Base-by-base conservation (phyloP, 2,797 vertebrate genomes). In the Apogon talboti region DNA sequence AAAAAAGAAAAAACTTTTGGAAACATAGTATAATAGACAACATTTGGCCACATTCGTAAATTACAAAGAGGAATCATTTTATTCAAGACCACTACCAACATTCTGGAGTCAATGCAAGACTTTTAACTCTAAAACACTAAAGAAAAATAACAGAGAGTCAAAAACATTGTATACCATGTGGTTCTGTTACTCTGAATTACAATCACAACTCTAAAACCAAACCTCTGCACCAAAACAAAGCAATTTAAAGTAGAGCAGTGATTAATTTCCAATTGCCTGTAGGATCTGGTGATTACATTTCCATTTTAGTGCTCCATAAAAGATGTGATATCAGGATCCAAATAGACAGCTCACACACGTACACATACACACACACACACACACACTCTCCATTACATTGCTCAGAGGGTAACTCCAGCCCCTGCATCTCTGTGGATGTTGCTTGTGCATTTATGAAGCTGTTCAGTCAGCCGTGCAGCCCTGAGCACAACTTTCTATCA, bases 371-470 rank as follows among this genome's bases (percentile, higher is more conserved):
- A n/a, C 43, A 57, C 61, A 54, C 41, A 55, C 62, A 62, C 45
- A 59, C 47, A 50, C 33, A 18, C 56, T 45, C 28, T 56, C 28
- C 49, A 15, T 42, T 19, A 48, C 48, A 53, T 2, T 15, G 67
- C 58, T 76, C 43, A 79, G 52, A 67, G 49, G 44, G 18, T 46
- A 60, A 54, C 44, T 57, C 15, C 54, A 41, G 38, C 61, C 54
- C 21, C 15, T 66, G 62, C 33, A 66, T 78, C 63, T 76, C 63
- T 75, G 46, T 69, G 67, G 81, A 57, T 59, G 68, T 75, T 82
- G 64, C 53, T 48, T 68, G 52, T 63, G 79, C 77, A 58, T 54
- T 85, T 71, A 37, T 10, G 65, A 62, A 75, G 33, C 57, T 48
- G 55, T 28, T 13, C 50, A 68, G 54, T 51, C 72, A 71, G 68